Evolutionary conservation across 2,888 invertebrate genomes (phyloP), one percentile per base, ranked within the genome.

Genomic region (Spatulosminthurus flaviceps): DNA sequence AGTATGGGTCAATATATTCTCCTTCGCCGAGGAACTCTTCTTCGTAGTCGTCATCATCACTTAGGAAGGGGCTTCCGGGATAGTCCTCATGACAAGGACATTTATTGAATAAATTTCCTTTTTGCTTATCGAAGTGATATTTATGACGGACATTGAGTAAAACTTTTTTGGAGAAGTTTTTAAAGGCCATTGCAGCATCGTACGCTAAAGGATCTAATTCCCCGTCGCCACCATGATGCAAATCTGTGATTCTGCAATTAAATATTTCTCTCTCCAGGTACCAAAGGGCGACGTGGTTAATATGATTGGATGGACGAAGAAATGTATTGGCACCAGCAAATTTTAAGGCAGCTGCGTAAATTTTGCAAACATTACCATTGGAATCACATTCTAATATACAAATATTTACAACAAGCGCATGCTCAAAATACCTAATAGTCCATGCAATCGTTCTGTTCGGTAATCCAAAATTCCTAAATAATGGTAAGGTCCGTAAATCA

Each of bases 401-500:
- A n/a, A n/a, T n/a, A n/a, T n/a, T n/a, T n/a, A n/a, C n/a, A n/a
- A n/a, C n/a, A n/a, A n/a, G n/a, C n/a, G n/a, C n/a, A n/a, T n/a
- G n/a, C n/a, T 13, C 51, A n/a, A 11, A 2, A 51, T 78, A 83
- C 84, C 73, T 76, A 80, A 76, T 7, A 85, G 66, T 61, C 85
- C 85, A 66, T 83, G 79, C 11, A 85, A 77, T 19, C 85, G 66
- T 24, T 83, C 83, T 0, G 76, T 76, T 26, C 85, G 67, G 69
- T 83, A 84, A 67, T 84, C 84, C 75, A 82, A 64, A 60, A 85
- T 81, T 19, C 85, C 84, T 24, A 82, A 76, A 41, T 75, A 81
- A 60, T 76, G 77, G 51, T 84, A 85, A 9, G 85, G 85, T 9
- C 85, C 85, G 51, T 84, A 85, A 1, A 78, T 51, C 11, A 85